Percentiles rank a stretch among this genome's conserved stretches.
These are phyloP conservation scores for Danio albolineatus DNA, from an alignment of 2,797 vertebrate genomes.

Conservation along the genomic window DNA sequence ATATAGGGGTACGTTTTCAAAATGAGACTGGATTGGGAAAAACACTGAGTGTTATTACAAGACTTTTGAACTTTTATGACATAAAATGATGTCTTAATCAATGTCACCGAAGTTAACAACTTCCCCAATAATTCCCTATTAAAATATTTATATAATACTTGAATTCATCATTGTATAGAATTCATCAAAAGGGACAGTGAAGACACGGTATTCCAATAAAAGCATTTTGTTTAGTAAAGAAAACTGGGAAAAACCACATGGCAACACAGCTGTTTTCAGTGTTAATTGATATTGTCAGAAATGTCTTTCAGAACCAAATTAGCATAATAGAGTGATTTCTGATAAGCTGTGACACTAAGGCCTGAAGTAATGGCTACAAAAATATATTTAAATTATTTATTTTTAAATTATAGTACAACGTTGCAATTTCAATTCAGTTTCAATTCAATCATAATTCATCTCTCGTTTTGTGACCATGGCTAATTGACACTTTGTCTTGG, in stretches of 20 bases:
- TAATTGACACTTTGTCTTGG: slow-evolving; percentile 33
- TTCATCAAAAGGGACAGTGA: background rate
- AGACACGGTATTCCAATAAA: too few relatives aligned
- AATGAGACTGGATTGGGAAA: too few relatives aligned
- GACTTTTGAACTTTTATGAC: too few relatives aligned
- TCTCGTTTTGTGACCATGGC: slow-evolving; percentile 18
- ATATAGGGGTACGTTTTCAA: too few relatives aligned
- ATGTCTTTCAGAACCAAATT: background rate
- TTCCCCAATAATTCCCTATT: too few relatives aligned
- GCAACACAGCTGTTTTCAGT: background rate
- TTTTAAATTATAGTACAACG: background rate
- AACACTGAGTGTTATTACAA: too few relatives aligned
- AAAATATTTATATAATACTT: background rate
- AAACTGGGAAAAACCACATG: background rate
- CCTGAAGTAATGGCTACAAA: background rate
- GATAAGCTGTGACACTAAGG: background rate
- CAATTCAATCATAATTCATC: slow-evolving; percentile 4
- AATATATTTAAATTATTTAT: background rate
- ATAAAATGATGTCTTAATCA: too few relatives aligned
- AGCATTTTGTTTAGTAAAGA: background rate
- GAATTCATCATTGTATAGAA: background rate
- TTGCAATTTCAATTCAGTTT: background rate
- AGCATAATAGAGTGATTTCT: background rate
- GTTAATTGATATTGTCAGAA: background rate
- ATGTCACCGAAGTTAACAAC: too few relatives aligned